Percentiles rank a stretch among this genome's conserved stretches.
These are phyloP conservation scores for Platichthys flesus DNA, from an alignment of 2,113 vertebrate genomes.

Conservation along the genomic window DNA sequence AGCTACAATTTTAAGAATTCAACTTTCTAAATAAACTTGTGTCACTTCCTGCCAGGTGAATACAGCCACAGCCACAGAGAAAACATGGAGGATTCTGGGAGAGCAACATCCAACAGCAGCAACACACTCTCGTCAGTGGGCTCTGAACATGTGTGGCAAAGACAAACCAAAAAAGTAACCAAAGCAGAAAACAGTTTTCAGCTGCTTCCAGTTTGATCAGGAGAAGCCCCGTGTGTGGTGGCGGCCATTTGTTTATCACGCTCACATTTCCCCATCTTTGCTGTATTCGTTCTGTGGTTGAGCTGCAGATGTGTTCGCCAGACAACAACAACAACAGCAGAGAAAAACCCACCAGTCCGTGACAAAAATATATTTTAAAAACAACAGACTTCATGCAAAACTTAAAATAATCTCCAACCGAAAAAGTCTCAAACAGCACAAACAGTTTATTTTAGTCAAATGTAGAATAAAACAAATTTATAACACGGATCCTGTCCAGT, in stretches of 20 bases:
- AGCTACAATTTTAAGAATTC: neutral
- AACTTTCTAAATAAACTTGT: neutral
- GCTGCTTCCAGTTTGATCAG: neutral
- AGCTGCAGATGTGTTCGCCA: constrained; percentile 75
- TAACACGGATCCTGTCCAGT: neutral
- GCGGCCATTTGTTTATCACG: constrained; percentile 38
- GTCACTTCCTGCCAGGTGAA: neutral
- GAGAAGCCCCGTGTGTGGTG: neutral
- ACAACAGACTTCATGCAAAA: constrained; percentile 55
- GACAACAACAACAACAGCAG: constrained; percentile 56
- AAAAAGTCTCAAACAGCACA: neutral
- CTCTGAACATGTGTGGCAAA: neutral
- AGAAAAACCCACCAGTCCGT: constrained; percentile 53
- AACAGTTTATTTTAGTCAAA: neutral
- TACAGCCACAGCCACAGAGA: neutral
- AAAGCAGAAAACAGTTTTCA: neutral
- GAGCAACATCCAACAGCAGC: neutral
- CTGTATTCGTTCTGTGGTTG: constrained; percentile 66
- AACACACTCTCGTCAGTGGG: neutral
- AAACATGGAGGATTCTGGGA: neutral
- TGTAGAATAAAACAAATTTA: neutral
- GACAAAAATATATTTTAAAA: constrained; percentile 32
- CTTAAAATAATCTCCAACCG: constrained; percentile 19
- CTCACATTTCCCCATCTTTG: constrained; percentile 51
- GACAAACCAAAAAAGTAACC: neutral